Conservation (phyloP, 2,888 invertebrate genomes). For the Anodontia alba region DNA sequence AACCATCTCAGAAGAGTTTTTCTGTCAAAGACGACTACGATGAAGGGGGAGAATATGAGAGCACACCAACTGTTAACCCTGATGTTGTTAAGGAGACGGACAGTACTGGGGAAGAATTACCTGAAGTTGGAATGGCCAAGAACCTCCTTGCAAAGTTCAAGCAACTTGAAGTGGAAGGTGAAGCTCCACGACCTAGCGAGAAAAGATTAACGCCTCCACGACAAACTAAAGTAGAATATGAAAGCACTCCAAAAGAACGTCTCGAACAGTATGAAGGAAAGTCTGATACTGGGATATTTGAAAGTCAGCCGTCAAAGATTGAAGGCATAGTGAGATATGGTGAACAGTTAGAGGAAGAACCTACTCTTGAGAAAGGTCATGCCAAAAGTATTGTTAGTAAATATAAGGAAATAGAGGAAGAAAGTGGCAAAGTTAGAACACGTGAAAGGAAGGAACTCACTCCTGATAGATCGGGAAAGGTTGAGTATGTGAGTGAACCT, state of each 20-base stretch:
- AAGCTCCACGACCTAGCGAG: slow-evolving; percentile 45
- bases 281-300: slow-evolving; percentile 76
- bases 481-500: slow-evolving; percentile 80
- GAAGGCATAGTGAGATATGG: slow-evolving; percentile 71
- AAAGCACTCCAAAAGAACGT: slow-evolving; percentile 64
- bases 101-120: slow-evolving; percentile 59
- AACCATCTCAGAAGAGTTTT: slow-evolving; percentile 34
- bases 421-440: slow-evolving; percentile 40
- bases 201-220: slow-evolving; percentile 67
- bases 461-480: slow-evolving; percentile 72
- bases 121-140: slow-evolving; percentile 69
- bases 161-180: slow-evolving; percentile 56
- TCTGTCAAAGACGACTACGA: slow-evolving; percentile 64
- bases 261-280: slow-evolving; percentile 68
- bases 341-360: slow-evolving; percentile 64
- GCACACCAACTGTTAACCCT: slow-evolving; percentile 69
- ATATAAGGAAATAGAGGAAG: slow-evolving; percentile 92
- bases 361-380: slow-evolving; percentile 88
- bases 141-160: slow-evolving; percentile 65
- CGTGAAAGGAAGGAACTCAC: slow-evolving; percentile 72
- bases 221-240: slow-evolving; percentile 66
- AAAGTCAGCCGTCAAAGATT: slow-evolving; percentile 70
- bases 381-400: slow-evolving; percentile 92
- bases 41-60: slow-evolving; percentile 78
- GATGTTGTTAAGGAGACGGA: slow-evolving; percentile 66